Percentiles rank a stretch among this genome's conserved stretches.
Conservation (phyloP, 2,113 vertebrate species). For the Gallinago media region DNA sequence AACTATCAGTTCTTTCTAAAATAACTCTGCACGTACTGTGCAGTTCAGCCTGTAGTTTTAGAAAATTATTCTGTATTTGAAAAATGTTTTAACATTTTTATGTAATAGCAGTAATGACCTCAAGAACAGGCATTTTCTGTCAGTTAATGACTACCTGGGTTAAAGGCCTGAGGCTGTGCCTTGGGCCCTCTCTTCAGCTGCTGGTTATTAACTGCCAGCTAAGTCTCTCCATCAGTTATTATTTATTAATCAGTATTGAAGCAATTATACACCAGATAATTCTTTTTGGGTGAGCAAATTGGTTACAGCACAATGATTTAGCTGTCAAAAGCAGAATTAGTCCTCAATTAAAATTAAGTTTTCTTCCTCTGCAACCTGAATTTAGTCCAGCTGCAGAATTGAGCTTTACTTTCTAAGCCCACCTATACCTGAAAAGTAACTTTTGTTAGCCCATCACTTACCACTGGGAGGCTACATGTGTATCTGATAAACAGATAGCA, state of each 20-base stretch:
- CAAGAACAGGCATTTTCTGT: constrained; percentile 65
- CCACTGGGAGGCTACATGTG: neutral
- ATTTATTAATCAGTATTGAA: constrained; percentile 74
- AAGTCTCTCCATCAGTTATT: constrained; percentile 55
- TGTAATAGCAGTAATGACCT: constrained; percentile 56
- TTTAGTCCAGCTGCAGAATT: neutral
- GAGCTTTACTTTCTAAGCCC: neutral
- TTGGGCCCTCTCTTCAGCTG: constrained; percentile 6
- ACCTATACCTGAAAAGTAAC: neutral
- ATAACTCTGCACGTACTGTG: neutral
- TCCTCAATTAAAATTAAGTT: neutral
- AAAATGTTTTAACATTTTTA: constrained; percentile 21
- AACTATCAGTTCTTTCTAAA: neutral
- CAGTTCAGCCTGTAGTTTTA: neutral
- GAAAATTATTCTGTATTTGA: constrained; percentile 60
- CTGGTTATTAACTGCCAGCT: constrained; percentile 61
- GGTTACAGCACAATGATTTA: constrained; percentile 54
- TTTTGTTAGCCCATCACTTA: constrained; percentile 17
- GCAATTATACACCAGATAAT: constrained; percentile 51
- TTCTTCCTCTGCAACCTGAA: neutral
- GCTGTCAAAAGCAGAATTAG: neutral
- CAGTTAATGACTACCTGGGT: constrained; percentile 57
- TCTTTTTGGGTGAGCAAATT: constrained; percentile 34
- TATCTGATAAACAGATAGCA: constrained; percentile 20
- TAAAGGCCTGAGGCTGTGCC: constrained; percentile 20